Conservation (phyloP, 64 coral and sea anemone species). For the Dendrophyllia cribrosa region DNA sequence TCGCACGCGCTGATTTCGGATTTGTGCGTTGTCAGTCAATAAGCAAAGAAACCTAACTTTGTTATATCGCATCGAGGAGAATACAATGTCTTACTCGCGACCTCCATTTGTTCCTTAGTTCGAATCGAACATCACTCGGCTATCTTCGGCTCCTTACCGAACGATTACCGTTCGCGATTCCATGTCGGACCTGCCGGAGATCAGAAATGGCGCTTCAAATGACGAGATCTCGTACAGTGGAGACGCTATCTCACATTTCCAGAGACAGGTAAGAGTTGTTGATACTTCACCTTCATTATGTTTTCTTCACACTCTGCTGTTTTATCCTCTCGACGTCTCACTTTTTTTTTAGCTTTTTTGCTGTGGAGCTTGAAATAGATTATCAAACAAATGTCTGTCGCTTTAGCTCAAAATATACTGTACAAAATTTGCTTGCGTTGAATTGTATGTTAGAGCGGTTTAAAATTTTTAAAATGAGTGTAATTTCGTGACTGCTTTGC, state of each 20-base stretch:
- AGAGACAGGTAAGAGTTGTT: slow-evolving; percentile 75
- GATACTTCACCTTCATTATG: neutral
- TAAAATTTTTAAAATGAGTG: too few species aligned
- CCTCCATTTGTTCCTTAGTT: slow-evolving; percentile 32
- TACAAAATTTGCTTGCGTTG: too few species aligned
- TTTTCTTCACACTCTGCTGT: neutral
- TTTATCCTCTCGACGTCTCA: neutral
- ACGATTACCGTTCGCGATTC: slow-evolving; percentile 98
- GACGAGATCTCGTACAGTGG: slow-evolving; percentile 88
- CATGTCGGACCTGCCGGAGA: slow-evolving; percentile 95
- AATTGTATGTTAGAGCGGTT: too few species aligned
- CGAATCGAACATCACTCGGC: slow-evolving; percentile 89
- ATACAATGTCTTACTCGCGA: too few species aligned
- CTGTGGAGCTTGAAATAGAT: neutral
- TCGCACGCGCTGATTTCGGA: too few species aligned
- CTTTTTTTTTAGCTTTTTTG: neutral
- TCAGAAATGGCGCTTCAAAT: slow-evolving; percentile 73
- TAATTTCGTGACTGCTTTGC: too few species aligned
- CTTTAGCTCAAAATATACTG: too few species aligned
- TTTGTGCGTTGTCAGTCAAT: too few species aligned
- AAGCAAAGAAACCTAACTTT: too few species aligned
- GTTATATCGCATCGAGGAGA: too few species aligned
- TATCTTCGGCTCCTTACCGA: slow-evolving; percentile 82
- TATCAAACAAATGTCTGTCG: too few species aligned
- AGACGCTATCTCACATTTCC: slow-evolving; percentile 94